A percentile compares a stretch with the other conserved stretches of the same genome.
Conservation (phyloP, 2,113 vertebrate species). For the Tautogolabrus adspersus region DNA sequence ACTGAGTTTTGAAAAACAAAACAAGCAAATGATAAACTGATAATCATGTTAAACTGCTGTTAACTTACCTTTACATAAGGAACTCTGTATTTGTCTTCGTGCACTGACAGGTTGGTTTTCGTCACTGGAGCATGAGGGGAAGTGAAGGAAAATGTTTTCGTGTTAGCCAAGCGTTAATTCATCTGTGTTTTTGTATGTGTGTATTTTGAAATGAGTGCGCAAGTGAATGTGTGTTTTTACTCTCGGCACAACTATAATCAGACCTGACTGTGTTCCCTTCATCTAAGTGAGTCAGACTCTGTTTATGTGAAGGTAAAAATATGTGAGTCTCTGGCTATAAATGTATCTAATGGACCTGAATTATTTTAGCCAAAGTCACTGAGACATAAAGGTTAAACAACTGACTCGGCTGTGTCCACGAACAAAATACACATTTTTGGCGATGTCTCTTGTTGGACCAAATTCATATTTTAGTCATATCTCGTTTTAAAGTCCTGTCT, state of each 20-base stretch:
- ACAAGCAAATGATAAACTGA: too few relatives aligned
- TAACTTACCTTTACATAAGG: conserved; percentile 93
- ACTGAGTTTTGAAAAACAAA: too few relatives aligned
- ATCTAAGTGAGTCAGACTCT: conserved; percentile 39
- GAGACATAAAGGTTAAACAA: conserved; percentile 20
- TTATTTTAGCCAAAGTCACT: conserved; percentile 35
- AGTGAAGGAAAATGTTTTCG: conserved; percentile 42
- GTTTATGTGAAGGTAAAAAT: neutral
- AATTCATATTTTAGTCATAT: conserved; percentile 23
- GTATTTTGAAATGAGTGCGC: conserved; percentile 15
- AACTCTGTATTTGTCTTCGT: conserved; percentile 96
- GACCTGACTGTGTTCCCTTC: conserved; percentile 27
- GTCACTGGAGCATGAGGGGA: conserved; percentile 84
- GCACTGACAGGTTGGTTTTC: conserved; percentile 94
- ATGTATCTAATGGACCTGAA: conserved; percentile 28
- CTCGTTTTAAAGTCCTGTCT: conserved; percentile 27
- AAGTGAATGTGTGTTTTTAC: neutral
- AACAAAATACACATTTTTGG: conserved; percentile 10
- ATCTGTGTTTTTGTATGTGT: neutral
- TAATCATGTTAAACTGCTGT: too few relatives aligned
- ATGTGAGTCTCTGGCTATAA: neutral
- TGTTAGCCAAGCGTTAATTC: conserved; percentile 17
- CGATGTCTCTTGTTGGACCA: conserved; percentile 15
- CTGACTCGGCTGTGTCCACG: neutral
- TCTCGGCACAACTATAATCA: conserved; percentile 19